Evolutionary conservation across 2,113 vertebrate species (phyloP), one percentile per base, ranked within the genome.

Genomic region (Tretioscincus oriximinensis): DNA sequence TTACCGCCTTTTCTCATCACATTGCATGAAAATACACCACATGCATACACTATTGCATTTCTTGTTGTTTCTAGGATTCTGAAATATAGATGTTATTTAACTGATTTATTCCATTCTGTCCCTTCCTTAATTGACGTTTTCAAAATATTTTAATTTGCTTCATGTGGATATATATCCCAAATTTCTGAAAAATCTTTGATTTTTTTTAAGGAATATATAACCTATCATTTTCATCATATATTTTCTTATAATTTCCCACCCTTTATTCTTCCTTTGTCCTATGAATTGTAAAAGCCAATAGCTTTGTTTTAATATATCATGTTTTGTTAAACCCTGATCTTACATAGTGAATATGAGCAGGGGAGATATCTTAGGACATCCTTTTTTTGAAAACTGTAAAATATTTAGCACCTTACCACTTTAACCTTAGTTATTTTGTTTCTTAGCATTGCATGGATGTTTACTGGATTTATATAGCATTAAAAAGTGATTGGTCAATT

Each of bases 331-430:
- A 74, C 78, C 86, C 12, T 45, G 69, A 65, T 78, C 84, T 41
- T 35, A 71, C 54, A 22, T 68, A 61, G 0, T 86, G 41, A 88
- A 64, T 87, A 12, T 73, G 80, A 73, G 90, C 83, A 47, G 73
- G 89, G 84, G 35, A 75, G 3, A 2, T 68, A 35, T 47, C 14
- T 47, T 70, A 61, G 70, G 24, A 61, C 81, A 92, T 81, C 87
- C 83, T 64, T 80, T 83, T 94, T 93, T 94, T 95, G 93, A 95
- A 95, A 95, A 95, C 92, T 94, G 93, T 94, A 93, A 94, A 95
- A 93, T 92, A 86, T 47, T 75, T 63, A 83, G 58, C 85, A 81
- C 70, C 78, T 85, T 86, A 24, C 20, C 81, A 84, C 12, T 83
- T 87, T 84, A 90, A 84, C 77, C 82, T 86, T 84, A 0, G 0